Base-by-base conservation (phyloP, 2,888 invertebrate species). In the Athetis lepigone region DNA sequence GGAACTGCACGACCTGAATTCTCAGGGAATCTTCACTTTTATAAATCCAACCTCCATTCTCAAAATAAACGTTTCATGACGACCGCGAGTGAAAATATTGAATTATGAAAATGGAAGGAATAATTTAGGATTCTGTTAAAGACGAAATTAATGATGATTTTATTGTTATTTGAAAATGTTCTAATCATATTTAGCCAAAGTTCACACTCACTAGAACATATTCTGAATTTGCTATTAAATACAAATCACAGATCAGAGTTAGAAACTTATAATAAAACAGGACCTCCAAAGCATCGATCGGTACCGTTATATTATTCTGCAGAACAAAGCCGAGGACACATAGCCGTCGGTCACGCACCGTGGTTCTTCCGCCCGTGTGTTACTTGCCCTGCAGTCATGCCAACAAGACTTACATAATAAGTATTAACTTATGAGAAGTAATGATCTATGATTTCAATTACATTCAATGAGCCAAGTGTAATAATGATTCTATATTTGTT, bases 1-100 rank as follows among this genome's bases (percentile, higher is more conserved):
- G 84, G 85, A 87, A 80, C 83, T 84, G 84, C 83, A 83, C 85
- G 92, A 89, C 91, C 91, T 86, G 85, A 88, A 92, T 92, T 85
- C 88, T 80, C 74, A 63, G 71, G 74, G 73, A 75, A 73, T 67
- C 56, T 79, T 75, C 66, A 77, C 73, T 79, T 79, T 77, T 74
- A 75, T 82, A 79, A 71, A 75, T 66, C 70, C 69, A 71, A 73
- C 81, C 81, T 65, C 74, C 70, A 71, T 77, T 78, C 75, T 60
- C 66, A 77, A 84, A 84, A 63, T 55, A 58, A 39, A 51, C 45
- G 8, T 56, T 46, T 54, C 27, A 37, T 51, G 25, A 42, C 33
- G 39, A 46, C 56, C 23, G 18, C 9, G 21, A 39, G 8, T 29
- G 39, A n/a, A n/a, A 33, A 33, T 25, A 27, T 33, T 33, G 45